These are phyloP conservation scores for Lucifuga dentata DNA, from an alignment of 2,113 vertebrate genomes.

Conservation along the genomic window DNA sequence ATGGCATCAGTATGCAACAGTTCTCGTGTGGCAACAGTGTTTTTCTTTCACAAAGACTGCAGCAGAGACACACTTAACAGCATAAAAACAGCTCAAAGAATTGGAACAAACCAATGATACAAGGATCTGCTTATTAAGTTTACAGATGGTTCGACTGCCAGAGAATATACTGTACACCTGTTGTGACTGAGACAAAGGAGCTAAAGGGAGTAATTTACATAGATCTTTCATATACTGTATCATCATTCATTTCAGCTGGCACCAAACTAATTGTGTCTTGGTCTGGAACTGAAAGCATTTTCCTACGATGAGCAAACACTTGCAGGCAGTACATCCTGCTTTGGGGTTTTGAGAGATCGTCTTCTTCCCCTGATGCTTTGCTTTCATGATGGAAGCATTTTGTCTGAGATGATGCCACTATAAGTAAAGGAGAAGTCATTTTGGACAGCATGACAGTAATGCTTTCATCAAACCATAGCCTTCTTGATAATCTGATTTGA, in stretches of 20 bases:
- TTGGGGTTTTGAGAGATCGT: background rate
- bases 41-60: constrained; percentile 26
- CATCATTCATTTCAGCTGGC: constrained; percentile 27
- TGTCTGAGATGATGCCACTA: too few species aligned
- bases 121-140: constrained; percentile 26
- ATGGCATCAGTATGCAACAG: constrained; percentile 48
- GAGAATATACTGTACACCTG: constrained; percentile 48
- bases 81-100: constrained; percentile 25
- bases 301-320: background rate
- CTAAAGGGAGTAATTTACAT: constrained; percentile 19
- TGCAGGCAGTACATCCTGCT: constrained; percentile 9
- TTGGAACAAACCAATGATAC: constrained; percentile 12
- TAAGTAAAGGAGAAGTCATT: too few species aligned
- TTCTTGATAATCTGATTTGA: constrained; percentile 52
- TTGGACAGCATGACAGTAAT: constrained; percentile 21
- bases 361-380: background rate
- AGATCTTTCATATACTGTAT: constrained; percentile 37
- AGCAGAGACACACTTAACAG: constrained; percentile 41
- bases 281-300: constrained; percentile 3
- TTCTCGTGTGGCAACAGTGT: constrained; percentile 30
- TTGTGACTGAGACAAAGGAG: constrained; percentile 31
- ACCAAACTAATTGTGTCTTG: background rate
- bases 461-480: constrained; percentile 27
- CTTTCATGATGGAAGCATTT: too few species aligned
- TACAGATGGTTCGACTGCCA: constrained; percentile 40